Evolutionary conservation across 2,888 invertebrate genomes (phyloP).

Genomic region (Agonopterix arenella): DNA sequence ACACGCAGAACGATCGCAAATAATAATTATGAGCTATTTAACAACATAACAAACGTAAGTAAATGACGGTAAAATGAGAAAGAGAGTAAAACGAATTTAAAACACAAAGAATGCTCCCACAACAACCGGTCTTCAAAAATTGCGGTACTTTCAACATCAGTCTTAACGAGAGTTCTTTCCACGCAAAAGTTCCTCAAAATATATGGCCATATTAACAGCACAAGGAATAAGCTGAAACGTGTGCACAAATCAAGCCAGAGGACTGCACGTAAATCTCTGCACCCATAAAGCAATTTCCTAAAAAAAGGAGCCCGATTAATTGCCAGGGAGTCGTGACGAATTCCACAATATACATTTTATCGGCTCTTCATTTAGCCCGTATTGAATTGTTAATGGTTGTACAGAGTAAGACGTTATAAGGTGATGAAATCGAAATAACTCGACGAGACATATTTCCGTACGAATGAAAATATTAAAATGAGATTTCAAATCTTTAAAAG

Average conservation of each 20-base stretch:
- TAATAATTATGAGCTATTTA: constrained; percentile 9
- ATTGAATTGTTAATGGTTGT: constrained; percentile 71
- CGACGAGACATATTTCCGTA: constrained; percentile 51
- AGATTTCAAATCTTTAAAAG: constrained; percentile 37
- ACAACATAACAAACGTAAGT: constrained; percentile 8
- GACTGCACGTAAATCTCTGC: constrained; percentile 57
- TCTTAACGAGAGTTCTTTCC: constrained; percentile 55
- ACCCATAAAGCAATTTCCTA: constrained; percentile 53
- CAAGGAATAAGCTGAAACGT: constrained; percentile 57
- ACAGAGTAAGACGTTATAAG: constrained; percentile 53
- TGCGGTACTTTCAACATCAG: constrained; percentile 42
- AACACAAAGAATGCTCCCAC: constrained; percentile 15
- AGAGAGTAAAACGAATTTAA: constrained; percentile 5
- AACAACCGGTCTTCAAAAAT: constrained; percentile 33
- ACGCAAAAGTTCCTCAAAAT: constrained; percentile 55
- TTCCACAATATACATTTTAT: constrained; percentile 70
- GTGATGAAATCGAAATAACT: constrained; percentile 60
- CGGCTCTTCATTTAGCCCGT: constrained; percentile 66
- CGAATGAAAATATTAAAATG: constrained; percentile 27
- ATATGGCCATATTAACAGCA: constrained; percentile 57
- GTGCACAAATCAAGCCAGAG: constrained; percentile 58
- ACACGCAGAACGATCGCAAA: background rate
- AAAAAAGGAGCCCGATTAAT: constrained; percentile 64
- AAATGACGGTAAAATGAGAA: constrained; percentile 10
- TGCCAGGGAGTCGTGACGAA: constrained; percentile 58